Conservation (phyloP, 2,797 vertebrate species). For the Siniperca undulata region DNA sequence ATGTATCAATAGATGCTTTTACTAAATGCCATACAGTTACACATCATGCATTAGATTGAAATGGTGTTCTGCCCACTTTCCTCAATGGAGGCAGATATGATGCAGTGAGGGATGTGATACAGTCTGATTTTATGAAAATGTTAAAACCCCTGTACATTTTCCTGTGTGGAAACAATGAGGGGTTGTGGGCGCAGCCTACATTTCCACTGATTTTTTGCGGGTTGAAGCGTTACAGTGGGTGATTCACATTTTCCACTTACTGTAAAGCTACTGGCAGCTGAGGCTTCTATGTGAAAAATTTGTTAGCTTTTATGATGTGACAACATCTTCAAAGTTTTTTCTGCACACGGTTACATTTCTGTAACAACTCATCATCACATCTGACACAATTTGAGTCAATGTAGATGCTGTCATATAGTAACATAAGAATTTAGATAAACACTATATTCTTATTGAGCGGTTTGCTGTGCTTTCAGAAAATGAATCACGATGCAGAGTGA, state of each 20-base stretch:
- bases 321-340: conserved; percentile 33
- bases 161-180: conserved; percentile 84
- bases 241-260: conserved; percentile 84
- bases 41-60: conserved; percentile 33
- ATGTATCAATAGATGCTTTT: background rate
- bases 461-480: background rate
- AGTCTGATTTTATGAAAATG: conserved; percentile 60
- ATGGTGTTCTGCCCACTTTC: conserved; percentile 45
- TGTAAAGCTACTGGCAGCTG: conserved; percentile 68
- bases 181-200: conserved; percentile 74
- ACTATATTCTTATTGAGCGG: background rate
- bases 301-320: conserved; percentile 45
- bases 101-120: conserved; percentile 62
- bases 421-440: background rate
- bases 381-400: conserved; percentile 16
- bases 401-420: background rate
- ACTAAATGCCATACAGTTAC: conserved; percentile 31
- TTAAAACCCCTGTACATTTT: conserved; percentile 71
- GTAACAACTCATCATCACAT: conserved; percentile 19
- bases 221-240: conserved; percentile 73
- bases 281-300: conserved; percentile 69
- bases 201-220: conserved; percentile 73
- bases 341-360: conserved; percentile 13
- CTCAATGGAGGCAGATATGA: conserved; percentile 51
- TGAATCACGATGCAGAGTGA: background rate